phyloP scores from a whole-genome alignment of 2,888 invertebrate species.

The Metacarcinus magister region DNA sequence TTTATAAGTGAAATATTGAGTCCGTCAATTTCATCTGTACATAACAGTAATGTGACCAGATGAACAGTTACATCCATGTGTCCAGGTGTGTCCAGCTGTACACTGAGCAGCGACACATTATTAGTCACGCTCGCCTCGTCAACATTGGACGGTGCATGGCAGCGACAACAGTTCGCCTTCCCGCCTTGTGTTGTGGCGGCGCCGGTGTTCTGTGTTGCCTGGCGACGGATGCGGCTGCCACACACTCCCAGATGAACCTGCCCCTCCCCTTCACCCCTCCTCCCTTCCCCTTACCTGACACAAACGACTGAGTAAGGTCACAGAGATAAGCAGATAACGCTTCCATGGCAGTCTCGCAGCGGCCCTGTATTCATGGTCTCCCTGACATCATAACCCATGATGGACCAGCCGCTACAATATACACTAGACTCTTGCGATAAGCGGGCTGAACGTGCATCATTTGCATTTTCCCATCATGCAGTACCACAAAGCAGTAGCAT shows the following conservation, averaged over 20 bases:
- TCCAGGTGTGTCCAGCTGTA: neutral
- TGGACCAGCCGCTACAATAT: neutral
- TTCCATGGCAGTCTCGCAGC: neutral
- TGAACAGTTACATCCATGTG: neutral
- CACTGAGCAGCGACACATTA: neutral
- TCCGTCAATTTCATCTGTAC: neutral
- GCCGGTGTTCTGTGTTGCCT: slow-evolving; percentile 2
- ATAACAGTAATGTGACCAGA: neutral
- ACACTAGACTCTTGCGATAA: neutral
- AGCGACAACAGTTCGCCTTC: neutral
- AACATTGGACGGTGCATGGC: neutral
- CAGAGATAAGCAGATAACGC: neutral
- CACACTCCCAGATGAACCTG: neutral
- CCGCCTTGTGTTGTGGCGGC: slow-evolving; percentile 22
- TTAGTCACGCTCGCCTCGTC: slow-evolving; percentile 11
- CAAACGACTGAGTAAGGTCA: neutral
- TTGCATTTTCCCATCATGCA: neutral
- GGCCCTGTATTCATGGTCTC: neutral
- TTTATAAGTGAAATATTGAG: neutral
- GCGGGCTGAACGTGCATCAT: neutral
- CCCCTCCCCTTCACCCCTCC: neutral
- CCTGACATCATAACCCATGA: neutral
- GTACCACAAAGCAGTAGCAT: neutral
- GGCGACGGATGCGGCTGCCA: slow-evolving; percentile 34
- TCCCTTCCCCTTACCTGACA: neutral